Evolutionary conservation across 2,888 invertebrate genomes (phyloP), one percentile per base, ranked within the genome.

Genomic region (Eupithecia inturbata): DNA sequence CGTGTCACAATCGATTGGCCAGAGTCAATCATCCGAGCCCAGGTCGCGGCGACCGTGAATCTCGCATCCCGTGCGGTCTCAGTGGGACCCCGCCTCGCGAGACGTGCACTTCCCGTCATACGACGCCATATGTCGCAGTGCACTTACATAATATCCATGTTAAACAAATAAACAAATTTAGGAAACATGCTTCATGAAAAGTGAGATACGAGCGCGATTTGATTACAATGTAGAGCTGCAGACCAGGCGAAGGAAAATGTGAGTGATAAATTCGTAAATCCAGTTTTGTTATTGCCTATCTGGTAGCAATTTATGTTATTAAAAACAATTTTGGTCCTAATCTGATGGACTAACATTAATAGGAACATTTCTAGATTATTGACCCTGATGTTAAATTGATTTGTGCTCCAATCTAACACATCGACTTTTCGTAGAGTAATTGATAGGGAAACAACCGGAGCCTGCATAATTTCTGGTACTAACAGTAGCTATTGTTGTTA

Each of bases 11-110:
- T 92, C 93, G 92, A 93, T 93, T 92, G 92, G 92, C 89, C 90
- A 90, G 85, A 92, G 90, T 92, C 89, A 92, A 93, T 93, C 92
- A 91, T 91, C 85, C 88, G 89, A 85, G 87, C 87, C 84, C 89
- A 89, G 91, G 91, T 92, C 91, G 90, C 85, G 78, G 87, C 92
- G 93, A 92, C 94, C 94, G 93, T 94, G 94, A 94, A 93, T 91
- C 87, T 87, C 82, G 84, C 85, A 84, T 87, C 89, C 89, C 87
- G 88, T 84, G 81, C 83, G 78, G 82, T 82, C 83, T 87, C 90
- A 90, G 90, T 90, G 89, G 87, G 83, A 85, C 83, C 83, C 85
- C 87, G 91, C 86, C 88, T 85, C 86, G 90, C 92, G 90, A 84
- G 83, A 84, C 81, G 92, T 86, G 87, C 89, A 89, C 89, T 92